phyloP scores from a whole-genome alignment of 2,797 vertebrate genomes.

The Falco columbarius region DNA sequence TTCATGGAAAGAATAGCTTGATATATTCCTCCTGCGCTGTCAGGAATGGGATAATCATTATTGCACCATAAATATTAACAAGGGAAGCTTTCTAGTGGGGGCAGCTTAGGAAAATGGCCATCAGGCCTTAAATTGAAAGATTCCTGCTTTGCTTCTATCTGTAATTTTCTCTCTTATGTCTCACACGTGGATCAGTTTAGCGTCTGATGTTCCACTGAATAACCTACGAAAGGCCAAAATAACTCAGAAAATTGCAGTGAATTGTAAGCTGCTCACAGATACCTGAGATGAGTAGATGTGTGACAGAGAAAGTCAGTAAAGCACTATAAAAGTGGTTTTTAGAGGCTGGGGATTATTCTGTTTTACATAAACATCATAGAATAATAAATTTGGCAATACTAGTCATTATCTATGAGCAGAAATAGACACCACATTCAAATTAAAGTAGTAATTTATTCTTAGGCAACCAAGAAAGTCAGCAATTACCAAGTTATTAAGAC shows the following conservation, averaged over 20 bases:
- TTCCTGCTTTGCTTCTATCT: background rate
- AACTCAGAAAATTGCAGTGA: background rate
- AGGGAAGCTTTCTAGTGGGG: background rate
- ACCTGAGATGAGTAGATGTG: background rate
- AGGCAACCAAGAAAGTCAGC: background rate
- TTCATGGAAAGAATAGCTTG: background rate
- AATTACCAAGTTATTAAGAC: background rate
- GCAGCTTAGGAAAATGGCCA: background rate
- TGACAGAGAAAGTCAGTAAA: background rate
- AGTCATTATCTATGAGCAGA: background rate
- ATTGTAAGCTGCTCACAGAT: background rate
- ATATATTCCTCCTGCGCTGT: background rate
- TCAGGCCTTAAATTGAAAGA: background rate
- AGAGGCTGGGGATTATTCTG: background rate
- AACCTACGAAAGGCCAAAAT: background rate
- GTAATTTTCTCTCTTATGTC: background rate
- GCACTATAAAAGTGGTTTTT: background rate
- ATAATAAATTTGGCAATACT: background rate
- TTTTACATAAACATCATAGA: background rate
- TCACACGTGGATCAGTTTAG: background rate
- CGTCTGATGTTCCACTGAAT: fast-evolving
- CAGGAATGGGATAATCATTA: background rate
- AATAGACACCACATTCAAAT: background rate
- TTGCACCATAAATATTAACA: background rate
- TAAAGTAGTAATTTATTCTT: conserved; percentile 17